Evolutionary conservation across 2,797 vertebrate species (phyloP), one percentile per base, ranked within the genome.

Genomic region (Protonibea diacanthus): DNA sequence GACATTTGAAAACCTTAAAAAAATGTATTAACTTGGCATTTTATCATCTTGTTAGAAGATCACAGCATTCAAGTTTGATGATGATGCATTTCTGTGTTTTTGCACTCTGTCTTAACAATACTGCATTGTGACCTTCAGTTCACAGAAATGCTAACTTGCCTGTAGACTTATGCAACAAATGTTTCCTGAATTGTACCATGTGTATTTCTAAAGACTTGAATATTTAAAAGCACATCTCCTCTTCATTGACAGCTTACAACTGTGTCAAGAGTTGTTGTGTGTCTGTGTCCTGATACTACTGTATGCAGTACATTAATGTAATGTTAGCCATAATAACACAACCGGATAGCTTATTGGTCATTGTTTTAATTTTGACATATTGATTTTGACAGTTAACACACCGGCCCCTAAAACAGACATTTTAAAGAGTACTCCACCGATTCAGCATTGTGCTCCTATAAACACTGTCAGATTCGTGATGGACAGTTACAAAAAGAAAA

Each of bases 161-260:
- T 81, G 42, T 72, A 53, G 51, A 49, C 38, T 17, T 23, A 66
- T 62, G 42, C 15, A 42, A 47, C 3, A 2, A 72, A 15, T 61
- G 64, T 74, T 59, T 82, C 63, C 59, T 55, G 29, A 65, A 33
- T 17, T 68, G 40, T 68, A 66, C 65, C 70, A 59, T 20, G 33
- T 76, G 33, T 7, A 57, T 61, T 72, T 74, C 3, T 27, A 7
- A 80, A 77, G 61, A 84, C 72, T 84, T 84, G 74, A 88, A 87
- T 67, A 58, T 81, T 74, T 63, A 40, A 82, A 71, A 75, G 52
- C 33, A 67, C 40, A 60, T 18, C 13, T 65, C 29, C 51, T 81
- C 69, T 67, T 76, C 11, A 44, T 14, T 49, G 27, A 72, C 20
- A 38, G 56, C 48, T 49, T 56, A 59, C 45, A 85, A 25, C 55